Percentiles rank a stretch among this genome's conserved stretches.
Conservation (phyloP, 2,888 invertebrate genomes). For the Aphrophora alni region DNA sequence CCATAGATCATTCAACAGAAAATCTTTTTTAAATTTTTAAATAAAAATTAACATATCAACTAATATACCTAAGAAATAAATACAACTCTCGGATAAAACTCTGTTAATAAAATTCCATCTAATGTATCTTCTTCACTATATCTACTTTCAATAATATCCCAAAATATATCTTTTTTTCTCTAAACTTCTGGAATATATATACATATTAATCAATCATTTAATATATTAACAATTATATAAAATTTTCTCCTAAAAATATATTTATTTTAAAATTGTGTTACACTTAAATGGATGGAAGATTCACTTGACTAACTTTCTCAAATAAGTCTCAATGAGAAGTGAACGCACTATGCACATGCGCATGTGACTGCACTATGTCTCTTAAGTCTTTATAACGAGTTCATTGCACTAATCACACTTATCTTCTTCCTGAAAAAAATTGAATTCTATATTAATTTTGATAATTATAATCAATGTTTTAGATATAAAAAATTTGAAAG, state of each 20-base stretch:
- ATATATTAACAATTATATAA: constrained; percentile 35
- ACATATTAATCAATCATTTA: constrained; percentile 19
- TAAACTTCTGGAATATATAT: constrained; percentile 15
- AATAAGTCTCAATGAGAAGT: too few relatives aligned
- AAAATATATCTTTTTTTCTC: constrained; percentile 30
- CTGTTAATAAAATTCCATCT: neutral
- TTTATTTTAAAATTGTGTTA: constrained; percentile 34
- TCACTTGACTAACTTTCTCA: too few relatives aligned
- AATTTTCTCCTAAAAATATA: constrained; percentile 38
- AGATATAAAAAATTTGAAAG: too few relatives aligned
- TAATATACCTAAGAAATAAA: neutral
- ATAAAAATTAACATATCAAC: neutral
- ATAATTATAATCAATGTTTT: too few relatives aligned
- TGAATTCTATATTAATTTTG: too few relatives aligned
- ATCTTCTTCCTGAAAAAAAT: neutral
- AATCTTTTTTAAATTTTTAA: neutral
- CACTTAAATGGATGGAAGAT: constrained; percentile 29
- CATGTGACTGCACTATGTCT: neutral
- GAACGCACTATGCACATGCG: neutral
- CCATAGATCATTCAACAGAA: neutral
- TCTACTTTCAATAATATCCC: constrained; percentile 24
- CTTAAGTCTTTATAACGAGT: neutral
- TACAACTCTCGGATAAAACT: neutral
- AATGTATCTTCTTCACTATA: neutral
- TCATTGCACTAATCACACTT: neutral